Evolutionary conservation across 2,797 vertebrate species (phyloP).

Genomic region (Cossypha dichroa): DNA sequence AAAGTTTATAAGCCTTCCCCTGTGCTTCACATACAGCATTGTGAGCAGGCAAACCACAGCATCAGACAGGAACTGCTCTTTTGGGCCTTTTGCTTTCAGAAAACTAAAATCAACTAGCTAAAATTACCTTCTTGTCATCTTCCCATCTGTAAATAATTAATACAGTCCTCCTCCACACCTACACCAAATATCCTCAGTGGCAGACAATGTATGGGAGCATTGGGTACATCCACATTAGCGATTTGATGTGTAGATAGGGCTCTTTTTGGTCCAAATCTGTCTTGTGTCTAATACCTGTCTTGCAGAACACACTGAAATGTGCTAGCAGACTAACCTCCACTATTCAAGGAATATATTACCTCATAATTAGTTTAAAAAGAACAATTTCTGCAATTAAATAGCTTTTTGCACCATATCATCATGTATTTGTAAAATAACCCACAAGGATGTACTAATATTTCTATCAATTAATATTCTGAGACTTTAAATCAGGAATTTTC

Average conservation of each 20-base stretch:
- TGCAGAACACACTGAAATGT: not conserved
- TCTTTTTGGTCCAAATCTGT: not conserved
- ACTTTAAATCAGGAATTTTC: conserved; percentile 25
- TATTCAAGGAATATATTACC: not conserved
- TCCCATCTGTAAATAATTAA: not conserved
- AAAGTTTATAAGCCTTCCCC: not conserved
- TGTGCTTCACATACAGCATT: not conserved
- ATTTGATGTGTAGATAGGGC: not conserved
- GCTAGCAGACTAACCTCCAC: not conserved
- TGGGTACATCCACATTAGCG: not conserved
- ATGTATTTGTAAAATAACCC: not conserved
- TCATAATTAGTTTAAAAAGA: conserved; percentile 5
- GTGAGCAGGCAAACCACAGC: not conserved
- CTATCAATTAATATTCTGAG: conserved; percentile 34
- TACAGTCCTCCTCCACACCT: not conserved
- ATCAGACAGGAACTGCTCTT: not conserved
- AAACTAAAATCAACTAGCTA: not conserved
- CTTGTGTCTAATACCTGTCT: not conserved
- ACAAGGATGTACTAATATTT: conserved; percentile 48
- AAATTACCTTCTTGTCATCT: not conserved
- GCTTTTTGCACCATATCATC: not conserved
- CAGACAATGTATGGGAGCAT: not conserved
- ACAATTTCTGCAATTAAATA: not conserved
- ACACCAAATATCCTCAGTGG: not conserved
- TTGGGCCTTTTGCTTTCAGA: not conserved